Conservation (phyloP, 2,113 vertebrate species). For the Albula goreensis region DNA sequence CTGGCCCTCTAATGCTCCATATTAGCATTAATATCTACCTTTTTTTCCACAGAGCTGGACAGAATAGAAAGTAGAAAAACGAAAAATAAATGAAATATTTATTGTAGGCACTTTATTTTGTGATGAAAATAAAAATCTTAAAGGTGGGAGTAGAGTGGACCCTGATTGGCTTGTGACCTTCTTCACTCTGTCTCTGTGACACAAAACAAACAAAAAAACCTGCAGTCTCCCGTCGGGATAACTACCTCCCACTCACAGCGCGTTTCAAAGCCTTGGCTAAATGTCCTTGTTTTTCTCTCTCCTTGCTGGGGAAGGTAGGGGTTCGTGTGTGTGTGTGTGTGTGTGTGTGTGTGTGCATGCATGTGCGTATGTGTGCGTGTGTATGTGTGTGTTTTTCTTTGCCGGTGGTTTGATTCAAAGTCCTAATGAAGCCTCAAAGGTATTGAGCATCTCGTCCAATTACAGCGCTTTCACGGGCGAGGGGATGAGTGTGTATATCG, state of each 20-base stretch:
- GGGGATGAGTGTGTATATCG: slow-evolving; percentile 14
- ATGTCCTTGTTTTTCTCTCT: slow-evolving; percentile 49
- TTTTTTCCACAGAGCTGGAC: slow-evolving; percentile 46
- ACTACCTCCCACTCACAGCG: slow-evolving; percentile 54
- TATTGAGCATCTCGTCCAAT: slow-evolving; percentile 47
- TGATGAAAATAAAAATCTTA: no score
- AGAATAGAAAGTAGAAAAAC: slow-evolving; percentile 16
- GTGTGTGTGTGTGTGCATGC: background rate
- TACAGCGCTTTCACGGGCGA: slow-evolving; percentile 25
- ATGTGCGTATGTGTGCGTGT: background rate
- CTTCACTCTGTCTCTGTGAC: no score
- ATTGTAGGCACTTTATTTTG: no score
- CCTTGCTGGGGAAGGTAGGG: slow-evolving; percentile 39
- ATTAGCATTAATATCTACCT: no score
- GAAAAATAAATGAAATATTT: no score
- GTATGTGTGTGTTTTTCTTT: background rate
- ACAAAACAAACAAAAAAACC: slow-evolving; percentile 31
- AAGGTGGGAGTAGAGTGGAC: no score
- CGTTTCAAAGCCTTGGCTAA: slow-evolving; percentile 54
- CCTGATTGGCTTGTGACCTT: no score
- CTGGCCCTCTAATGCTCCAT: no score
- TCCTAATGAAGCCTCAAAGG: slow-evolving; percentile 64
- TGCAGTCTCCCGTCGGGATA: slow-evolving; percentile 48
- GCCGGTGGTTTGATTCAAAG: slow-evolving; percentile 49
- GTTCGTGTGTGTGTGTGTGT: slow-evolving; percentile 13